These are phyloP conservation scores for Drosophila melanosoma DNA, from an alignment of 2,888 invertebrate genomes.

Conservation along the genomic window DNA sequence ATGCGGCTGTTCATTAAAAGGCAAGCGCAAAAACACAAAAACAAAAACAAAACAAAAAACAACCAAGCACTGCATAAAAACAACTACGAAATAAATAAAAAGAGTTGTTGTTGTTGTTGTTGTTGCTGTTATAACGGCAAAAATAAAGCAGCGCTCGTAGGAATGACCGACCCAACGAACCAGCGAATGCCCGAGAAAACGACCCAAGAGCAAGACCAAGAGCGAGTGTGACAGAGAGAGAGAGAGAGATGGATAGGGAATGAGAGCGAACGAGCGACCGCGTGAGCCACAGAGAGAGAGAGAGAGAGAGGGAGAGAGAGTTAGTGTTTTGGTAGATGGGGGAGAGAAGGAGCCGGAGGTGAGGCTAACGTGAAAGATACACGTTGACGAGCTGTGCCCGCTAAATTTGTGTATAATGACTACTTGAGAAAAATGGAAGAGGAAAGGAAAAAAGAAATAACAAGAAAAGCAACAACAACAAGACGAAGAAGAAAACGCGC, in stretches of 20 bases:
- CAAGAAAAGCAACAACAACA: constrained; percentile 26
- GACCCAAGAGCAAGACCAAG: constrained; percentile 25
- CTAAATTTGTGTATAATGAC: constrained; percentile 79
- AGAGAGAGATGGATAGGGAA: not conserved
- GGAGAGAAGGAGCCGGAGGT: constrained; percentile 2
- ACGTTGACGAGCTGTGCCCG: constrained; percentile 61
- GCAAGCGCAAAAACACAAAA: constrained; percentile 31
- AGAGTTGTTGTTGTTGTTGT: constrained; percentile 32
- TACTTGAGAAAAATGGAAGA: constrained; percentile 72
- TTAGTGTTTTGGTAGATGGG: not conserved
- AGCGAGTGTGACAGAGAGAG: constrained; percentile 10
- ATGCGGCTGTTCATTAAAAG: constrained; percentile 68
- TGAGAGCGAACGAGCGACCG: constrained; percentile 6
- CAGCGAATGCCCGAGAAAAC: constrained; percentile 45
- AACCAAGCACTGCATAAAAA: constrained; percentile 34
- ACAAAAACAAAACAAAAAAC: constrained; percentile 19
- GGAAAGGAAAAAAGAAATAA: constrained; percentile 24
- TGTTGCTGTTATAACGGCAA: constrained; percentile 62
- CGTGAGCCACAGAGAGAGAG: not conserved
- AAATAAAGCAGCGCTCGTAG: constrained; percentile 61
- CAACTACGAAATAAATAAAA: constrained; percentile 27
- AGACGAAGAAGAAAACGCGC: constrained; percentile 40
- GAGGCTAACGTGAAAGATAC: constrained; percentile 62
- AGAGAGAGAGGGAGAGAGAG: not conserved
- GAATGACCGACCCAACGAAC: constrained; percentile 64